These are phyloP conservation scores for Acronicta aceris DNA, from an alignment of 2,888 invertebrate species.

Conservation along the genomic window DNA sequence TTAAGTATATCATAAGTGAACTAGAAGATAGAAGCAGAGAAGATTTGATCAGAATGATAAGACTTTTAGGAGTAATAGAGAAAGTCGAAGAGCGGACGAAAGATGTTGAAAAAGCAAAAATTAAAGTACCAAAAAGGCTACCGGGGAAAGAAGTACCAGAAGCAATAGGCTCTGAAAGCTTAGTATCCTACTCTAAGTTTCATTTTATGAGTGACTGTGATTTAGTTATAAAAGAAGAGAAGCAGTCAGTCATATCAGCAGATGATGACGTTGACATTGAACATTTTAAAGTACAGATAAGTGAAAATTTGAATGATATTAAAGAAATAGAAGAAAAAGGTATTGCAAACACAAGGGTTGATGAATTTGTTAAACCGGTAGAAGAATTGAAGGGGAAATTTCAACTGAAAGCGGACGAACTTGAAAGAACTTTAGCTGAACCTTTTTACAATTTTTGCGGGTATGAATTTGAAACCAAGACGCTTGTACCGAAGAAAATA, in stretches of 20 bases:
- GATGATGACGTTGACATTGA: background rate
- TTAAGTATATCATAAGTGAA: conserved; percentile 62
- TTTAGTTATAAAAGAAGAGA: background rate
- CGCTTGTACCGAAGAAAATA: too few species aligned
- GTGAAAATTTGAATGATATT: background rate
- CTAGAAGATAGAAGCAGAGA: conserved; percentile 68
- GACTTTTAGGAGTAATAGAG: conserved; percentile 45
- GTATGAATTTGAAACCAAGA: background rate
- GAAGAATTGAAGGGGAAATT: background rate
- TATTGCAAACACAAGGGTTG: background rate
- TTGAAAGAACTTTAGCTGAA: background rate
- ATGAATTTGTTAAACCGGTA: background rate
- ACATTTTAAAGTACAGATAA: background rate
- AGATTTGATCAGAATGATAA: conserved; percentile 66
- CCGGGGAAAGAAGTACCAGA: background rate
- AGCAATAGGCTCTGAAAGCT: background rate
- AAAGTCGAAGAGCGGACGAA: conserved; percentile 24
- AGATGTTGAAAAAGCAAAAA: background rate
- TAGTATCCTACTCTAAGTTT: background rate
- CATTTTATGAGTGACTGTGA: background rate
- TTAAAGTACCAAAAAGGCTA: background rate
- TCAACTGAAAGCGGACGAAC: background rate
- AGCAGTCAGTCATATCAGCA: background rate
- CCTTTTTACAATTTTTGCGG: background rate
- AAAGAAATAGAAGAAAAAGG: background rate